Evolutionary conservation across 2,888 invertebrate genomes (phyloP), one percentile per base, ranked within the genome.

Genomic region (Drosophila gaucha): DNA sequence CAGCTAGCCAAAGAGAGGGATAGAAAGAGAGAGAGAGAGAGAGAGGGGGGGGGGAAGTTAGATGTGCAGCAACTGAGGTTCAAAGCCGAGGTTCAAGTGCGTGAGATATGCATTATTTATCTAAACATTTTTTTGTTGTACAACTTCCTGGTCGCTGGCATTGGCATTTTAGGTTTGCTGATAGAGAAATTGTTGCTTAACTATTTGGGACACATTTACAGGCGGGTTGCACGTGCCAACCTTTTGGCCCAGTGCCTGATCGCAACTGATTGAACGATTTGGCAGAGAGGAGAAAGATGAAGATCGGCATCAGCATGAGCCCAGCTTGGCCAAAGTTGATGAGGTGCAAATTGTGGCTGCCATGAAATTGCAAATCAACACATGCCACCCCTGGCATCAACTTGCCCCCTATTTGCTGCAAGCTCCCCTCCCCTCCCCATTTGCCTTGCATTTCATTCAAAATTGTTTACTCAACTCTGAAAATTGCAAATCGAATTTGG

Each of bases 91-190:
- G 68, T 71, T 72, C 67, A 67, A 80, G 90, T 90, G 90, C 90
- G 90, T 90, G 90, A 90, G 90, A 89, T 90, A 89, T 90, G 90
- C 90, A 90, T 90, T 90, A 90, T 90, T 90, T 90, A 90, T 90
- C 90, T 90, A 83, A 67, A 68, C 67, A 70, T 72, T 75, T 82
- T 75, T 87, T 79, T 57, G 71, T 70, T 73, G 74, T 82, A 12
- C 22, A 26, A 63, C 82, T 82, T 89, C 80, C 88, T 88, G 88
- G 80, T 84, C 28, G 16, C 33, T 51, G n/a, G n/a, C n/a, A n/a
- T n/a, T n/a, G n/a, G n/a, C n/a, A n/a, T n/a, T n/a, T n/a, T n/a
- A n/a, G n/a, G n/a, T n/a, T n/a, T n/a, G n/a, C n/a, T 46, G 77
- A 74, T 74, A 77, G 77, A 74, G 74, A 74, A 51, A 74, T 74